Evolutionary conservation across 2,888 invertebrate genomes (phyloP).

Genomic region (Parascotia fuliginaria): DNA sequence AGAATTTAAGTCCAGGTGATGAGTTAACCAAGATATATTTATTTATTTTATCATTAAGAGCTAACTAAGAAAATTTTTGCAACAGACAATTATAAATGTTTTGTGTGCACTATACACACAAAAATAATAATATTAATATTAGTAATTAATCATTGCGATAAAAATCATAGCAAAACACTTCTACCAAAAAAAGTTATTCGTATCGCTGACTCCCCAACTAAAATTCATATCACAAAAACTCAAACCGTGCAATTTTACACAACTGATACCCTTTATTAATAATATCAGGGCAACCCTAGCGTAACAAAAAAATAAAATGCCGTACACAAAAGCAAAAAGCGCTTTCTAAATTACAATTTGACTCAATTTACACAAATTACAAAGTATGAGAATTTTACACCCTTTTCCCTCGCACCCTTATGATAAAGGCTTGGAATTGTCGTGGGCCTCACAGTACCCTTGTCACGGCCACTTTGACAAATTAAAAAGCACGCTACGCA

Average conservation of each 20-base stretch:
- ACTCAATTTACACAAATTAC: conserved; percentile 57
- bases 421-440: conserved; percentile 48
- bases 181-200: neutral
- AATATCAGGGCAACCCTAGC: conserved; percentile 22
- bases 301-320: conserved; percentile 11
- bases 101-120: no score
- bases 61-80: no score
- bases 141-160: neutral
- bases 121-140: no score
- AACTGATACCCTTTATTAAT: conserved; percentile 32
- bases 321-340: conserved; percentile 19
- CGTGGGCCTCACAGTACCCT: conserved; percentile 48
- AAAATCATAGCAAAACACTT: neutral
- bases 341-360: conserved; percentile 57
- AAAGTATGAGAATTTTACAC: conserved; percentile 56
- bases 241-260: conserved; percentile 23
- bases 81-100: no score
- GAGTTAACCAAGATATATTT: no score
- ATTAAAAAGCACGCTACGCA: conserved; percentile 57
- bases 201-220: conserved; percentile 1
- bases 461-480: conserved; percentile 54
- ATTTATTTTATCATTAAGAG: no score
- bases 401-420: conserved; percentile 43
- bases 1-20: no score
- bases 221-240: conserved; percentile 19